Evolutionary conservation across 2,797 vertebrate genomes (phyloP).

Genomic region (Cottoperca gobio): DNA sequence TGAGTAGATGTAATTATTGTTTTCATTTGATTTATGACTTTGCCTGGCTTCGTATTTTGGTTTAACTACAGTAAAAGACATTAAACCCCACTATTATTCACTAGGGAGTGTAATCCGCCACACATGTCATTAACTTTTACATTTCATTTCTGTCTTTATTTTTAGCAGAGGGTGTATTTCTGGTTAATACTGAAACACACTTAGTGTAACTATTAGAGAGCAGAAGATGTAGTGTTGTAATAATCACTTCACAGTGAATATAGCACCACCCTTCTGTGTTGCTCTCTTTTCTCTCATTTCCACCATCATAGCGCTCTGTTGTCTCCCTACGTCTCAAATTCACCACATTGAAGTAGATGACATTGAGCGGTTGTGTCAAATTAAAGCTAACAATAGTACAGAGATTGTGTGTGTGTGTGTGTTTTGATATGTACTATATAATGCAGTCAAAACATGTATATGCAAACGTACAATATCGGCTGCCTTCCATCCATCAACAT

Average conservation of each 20-base stretch:
- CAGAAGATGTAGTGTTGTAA: background rate
- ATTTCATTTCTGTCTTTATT: conserved; percentile 4
- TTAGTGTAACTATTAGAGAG: background rate
- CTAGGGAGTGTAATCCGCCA: background rate
- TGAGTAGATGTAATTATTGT: conserved; percentile 25
- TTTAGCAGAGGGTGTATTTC: background rate
- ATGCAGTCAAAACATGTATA: too few relatives aligned
- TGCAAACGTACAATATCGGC: background rate
- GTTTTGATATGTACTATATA: background rate
- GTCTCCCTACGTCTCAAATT: conserved; percentile 30
- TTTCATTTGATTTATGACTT: conserved; percentile 21
- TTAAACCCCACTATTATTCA: conserved; percentile 11
- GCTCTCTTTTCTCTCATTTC: conserved; percentile 31
- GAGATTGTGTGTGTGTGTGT: background rate
- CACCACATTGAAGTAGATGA: conserved; percentile 56
- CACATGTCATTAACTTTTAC: conserved; percentile 12
- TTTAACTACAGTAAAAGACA: conserved; percentile 17
- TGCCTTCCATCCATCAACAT: background rate
- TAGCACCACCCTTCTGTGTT: background rate
- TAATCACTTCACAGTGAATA: conserved; percentile 26
- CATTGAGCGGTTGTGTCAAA: conserved; percentile 67
- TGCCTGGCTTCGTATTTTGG: background rate
- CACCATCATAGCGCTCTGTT: conserved; percentile 28
- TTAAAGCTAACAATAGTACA: conserved; percentile 54
- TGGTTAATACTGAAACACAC: background rate